Conservation (phyloP, 2,888 invertebrate genomes). For the Ophion obscuratus region DNA sequence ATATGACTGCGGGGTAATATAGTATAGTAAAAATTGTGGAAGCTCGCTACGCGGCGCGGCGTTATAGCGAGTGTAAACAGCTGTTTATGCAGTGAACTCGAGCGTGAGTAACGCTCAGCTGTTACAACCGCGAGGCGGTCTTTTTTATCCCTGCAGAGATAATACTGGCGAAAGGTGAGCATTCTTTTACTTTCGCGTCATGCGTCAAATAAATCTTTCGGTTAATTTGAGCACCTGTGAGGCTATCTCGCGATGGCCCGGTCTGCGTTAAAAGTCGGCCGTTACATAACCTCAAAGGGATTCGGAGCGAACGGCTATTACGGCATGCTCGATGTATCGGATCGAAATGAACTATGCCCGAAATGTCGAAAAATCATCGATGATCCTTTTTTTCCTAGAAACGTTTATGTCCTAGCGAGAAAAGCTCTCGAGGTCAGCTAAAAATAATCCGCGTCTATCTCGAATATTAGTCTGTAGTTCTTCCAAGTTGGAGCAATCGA, state of each 20-base stretch:
- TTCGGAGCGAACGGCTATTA: neutral
- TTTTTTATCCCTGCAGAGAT: neutral
- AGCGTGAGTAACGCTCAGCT: conserved; percentile 19
- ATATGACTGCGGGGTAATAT: neutral
- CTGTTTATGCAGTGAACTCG: conserved; percentile 34
- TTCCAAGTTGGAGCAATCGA: neutral
- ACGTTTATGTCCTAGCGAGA: neutral
- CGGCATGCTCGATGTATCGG: neutral
- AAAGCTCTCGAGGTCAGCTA: neutral
- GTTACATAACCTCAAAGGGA: conserved; percentile 13
- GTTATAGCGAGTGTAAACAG: conserved; percentile 40
- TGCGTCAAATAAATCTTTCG: neutral
- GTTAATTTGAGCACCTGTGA: neutral
- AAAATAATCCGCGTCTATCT: neutral
- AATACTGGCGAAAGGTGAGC: conserved; percentile 5
- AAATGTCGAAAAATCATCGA: neutral
- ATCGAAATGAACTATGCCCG: neutral
- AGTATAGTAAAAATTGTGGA: neutral
- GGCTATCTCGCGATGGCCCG: neutral
- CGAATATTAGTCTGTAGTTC: neutral
- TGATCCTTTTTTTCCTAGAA: neutral
- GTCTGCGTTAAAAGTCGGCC: neutral
- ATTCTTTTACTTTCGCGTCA: neutral
- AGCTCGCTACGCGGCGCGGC: conserved; percentile 5
- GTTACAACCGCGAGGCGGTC: neutral